Evolutionary conservation across 1,140 invertebrate genomes (phyloP), one percentile per base, ranked within the genome.

Genomic region (Drosophila trapezifrons): DNA sequence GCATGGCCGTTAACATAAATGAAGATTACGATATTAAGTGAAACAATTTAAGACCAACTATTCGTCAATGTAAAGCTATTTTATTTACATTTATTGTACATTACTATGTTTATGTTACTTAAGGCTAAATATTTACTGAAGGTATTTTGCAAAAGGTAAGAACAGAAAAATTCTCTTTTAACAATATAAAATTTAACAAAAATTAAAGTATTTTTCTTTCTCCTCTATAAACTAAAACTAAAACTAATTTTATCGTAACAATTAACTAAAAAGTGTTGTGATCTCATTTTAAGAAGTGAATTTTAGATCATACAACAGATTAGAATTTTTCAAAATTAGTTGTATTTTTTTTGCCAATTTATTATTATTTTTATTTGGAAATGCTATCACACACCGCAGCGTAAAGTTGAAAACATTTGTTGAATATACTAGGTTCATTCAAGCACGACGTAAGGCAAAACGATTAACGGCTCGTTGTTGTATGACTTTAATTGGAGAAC

Each of bases 381-480:
- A 63, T 66, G 60, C 35, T 57, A 58, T 65, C 66, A 57, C 45
- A 51, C 42, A 37, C 17, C 29, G 17, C 49, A 17, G 42, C 40
- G 17, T n/a, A 29, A 43, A 10, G 29, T n/a, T 20, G 25, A 43
- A 40, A 78, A 32, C 12, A 20, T 35, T 20, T 20, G 6, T 63
- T 59, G 18, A 63, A 63, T 35, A 52, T 35, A 20, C 29, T 20
- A 51, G 27, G 18, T 59, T 92, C 93, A 97, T 94, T 97, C 96
- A 93, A 97, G 96, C 92, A 97, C 95, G 93, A 97, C 96, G 93
- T 98, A 98, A 94, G 97, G 97, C 94, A 97, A 94, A 94, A 98
- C 96, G 93, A 95, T 95, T 92, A 98, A 94, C 83, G 94, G 93
- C 92, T 97, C 95, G 87, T 94, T 95, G 91, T 95, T 93, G 90